Conservation (phyloP, 2,888 invertebrate species). For the Pterostichus madidus region DNA sequence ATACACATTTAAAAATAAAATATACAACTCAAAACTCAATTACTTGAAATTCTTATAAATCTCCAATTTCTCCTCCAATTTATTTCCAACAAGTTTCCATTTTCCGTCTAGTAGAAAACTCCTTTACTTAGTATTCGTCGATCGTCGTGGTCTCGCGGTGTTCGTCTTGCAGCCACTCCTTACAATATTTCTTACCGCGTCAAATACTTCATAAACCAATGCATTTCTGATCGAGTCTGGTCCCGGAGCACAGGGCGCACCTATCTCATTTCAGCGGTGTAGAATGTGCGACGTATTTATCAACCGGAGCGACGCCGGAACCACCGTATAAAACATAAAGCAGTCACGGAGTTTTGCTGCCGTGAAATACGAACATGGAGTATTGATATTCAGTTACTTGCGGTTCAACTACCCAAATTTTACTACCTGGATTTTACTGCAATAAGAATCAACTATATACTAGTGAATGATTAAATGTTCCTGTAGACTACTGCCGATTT, state of each 20-base stretch:
- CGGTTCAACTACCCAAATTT: background rate
- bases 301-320: background rate
- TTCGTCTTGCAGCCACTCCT: background rate
- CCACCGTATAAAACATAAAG: background rate
- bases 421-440: constrained; percentile 15
- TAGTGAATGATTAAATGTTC: constrained; percentile 17
- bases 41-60: background rate
- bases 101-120: constrained; percentile 6
- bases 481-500: background rate
- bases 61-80: constrained; percentile 10
- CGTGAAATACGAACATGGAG: constrained; percentile 12
- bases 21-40: no score
- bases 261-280: background rate
- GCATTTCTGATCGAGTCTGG: constrained; percentile 37
- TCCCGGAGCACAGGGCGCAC: background rate
- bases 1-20: no score
- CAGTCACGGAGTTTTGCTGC: no score
- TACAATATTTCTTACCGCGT: constrained; percentile 19
- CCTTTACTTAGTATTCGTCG: background rate
- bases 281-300: background rate
- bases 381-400: constrained; percentile 31
- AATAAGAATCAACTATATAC: constrained; percentile 12
- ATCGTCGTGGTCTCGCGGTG: no score
- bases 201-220: constrained; percentile 46
- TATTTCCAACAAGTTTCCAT: constrained; percentile 15